Conservation (phyloP, 2,888 invertebrate species). For the Helleia helle region DNA sequence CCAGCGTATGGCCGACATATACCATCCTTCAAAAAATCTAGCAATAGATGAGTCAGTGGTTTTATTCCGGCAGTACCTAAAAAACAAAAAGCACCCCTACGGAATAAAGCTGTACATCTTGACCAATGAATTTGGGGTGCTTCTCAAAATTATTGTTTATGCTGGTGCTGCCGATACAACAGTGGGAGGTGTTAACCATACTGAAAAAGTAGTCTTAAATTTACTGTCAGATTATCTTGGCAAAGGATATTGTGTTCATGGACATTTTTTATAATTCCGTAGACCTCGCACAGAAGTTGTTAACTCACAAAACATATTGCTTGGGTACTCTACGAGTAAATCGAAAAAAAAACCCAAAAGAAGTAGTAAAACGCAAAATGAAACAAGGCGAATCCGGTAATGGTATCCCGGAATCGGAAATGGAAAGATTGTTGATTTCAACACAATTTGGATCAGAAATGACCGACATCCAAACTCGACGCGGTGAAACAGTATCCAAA, state of each 20-base stretch:
- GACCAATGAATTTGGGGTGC: constrained; percentile 9
- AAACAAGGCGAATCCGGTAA: constrained; percentile 1
- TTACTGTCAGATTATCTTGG: background rate
- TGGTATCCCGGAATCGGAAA: background rate
- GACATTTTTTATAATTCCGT: constrained; percentile 2
- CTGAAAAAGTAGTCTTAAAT: constrained; percentile 7
- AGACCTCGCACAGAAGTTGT: background rate
- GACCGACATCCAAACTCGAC: background rate
- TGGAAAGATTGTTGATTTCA: constrained; percentile 3
- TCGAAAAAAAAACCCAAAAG: background rate
- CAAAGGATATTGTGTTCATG: background rate
- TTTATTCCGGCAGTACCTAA: constrained; percentile 1
- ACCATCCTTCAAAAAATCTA: background rate
- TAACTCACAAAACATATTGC: background rate
- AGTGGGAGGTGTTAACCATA: constrained; percentile 9
- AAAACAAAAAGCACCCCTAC: constrained; percentile 1
- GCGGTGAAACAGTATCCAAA: constrained; percentile 3
- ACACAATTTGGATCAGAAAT: background rate
- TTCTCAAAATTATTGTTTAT: constrained; percentile 9
- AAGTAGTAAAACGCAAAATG: background rate
- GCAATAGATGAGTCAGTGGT: background rate
- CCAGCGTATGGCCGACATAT: background rate
- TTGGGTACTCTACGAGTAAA: background rate
- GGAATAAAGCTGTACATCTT: constrained; percentile 9
- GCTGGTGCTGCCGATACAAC: constrained; percentile 3